These are phyloP conservation scores for Saccopteryx bilineata DNA, from an alignment of 2,113 vertebrate genomes.

Conservation along the genomic window DNA sequence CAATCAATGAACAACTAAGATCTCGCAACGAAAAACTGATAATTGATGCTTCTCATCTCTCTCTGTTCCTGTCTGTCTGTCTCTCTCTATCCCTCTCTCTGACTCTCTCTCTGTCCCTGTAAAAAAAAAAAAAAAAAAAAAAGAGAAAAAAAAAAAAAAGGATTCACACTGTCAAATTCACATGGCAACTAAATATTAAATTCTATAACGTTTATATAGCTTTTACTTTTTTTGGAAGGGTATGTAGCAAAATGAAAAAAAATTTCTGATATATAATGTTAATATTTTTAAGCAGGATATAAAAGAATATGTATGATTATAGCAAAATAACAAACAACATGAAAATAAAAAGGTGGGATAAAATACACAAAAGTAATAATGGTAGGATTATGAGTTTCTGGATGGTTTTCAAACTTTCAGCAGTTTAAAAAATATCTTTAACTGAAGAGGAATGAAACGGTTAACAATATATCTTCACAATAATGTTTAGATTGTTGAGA, in stretches of 20 bases:
- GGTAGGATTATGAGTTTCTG: not conserved
- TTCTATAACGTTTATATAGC: slow-evolving; percentile 13
- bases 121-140: too few species aligned
- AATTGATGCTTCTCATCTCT: too few species aligned
- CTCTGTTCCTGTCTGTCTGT: too few species aligned
- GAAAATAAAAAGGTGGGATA: slow-evolving; percentile 5
- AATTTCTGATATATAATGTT: slow-evolving; percentile 15
- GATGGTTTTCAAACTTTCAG: not conserved
- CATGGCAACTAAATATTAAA: slow-evolving; percentile 32
- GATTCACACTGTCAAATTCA: slow-evolving; percentile 24
- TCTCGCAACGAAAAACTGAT: too few species aligned
- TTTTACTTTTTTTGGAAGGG: slow-evolving; percentile 57
- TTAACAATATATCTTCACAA: slow-evolving; percentile 39
- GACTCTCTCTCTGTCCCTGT: too few species aligned
- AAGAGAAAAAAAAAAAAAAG: too few species aligned
- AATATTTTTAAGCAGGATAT: not conserved
- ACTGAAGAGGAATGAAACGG: slow-evolving; percentile 40
- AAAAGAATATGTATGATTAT: not conserved
- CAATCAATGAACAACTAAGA: too few species aligned
- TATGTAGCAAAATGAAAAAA: slow-evolving; percentile 32
- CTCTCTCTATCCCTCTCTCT: too few species aligned
- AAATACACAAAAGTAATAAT: slow-evolving; percentile 49
- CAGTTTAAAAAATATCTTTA: slow-evolving; percentile 17
- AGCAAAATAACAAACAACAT: slow-evolving; percentile 49
- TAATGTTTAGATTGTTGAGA: slow-evolving; percentile 36